Base-by-base conservation (phyloP, 2,113 vertebrate species). In the Dolichallabes microphthalmus region DNA sequence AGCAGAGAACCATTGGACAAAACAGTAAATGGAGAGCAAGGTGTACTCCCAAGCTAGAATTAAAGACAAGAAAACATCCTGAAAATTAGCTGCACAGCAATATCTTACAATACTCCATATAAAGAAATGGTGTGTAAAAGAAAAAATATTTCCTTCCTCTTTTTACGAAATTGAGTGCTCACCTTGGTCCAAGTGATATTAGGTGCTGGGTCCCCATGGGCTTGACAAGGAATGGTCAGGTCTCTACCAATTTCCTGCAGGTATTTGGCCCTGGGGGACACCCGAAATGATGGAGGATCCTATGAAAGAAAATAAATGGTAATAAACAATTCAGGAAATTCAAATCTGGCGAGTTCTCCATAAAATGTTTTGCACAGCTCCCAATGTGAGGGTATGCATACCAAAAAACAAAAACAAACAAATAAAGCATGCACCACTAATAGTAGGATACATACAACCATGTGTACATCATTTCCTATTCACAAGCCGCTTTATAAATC, bases 221-320 rank as follows among this genome's bases (percentile, higher is more conserved):
- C 96, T 0, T 88, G 53, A 1, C 98, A 99, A 13, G 96, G 96
- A 63, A 99, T 95, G 68, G 97, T 91, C 75, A 99, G 93, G 76
- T 97, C 96, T 88, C 97, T 90, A 55, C 98, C 98, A 79, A 98
- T 96, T 91, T 99, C 98, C 89, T 98, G 97, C 88, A 98, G 95
- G 87, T 99, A 99, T 27, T 98, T 96, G 17, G 95, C 93, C 60
- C 92, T 95, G 64, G 98, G 98, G 25, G 90, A 85, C 76, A 96
- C 87, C 0, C 80, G 88, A 90, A 99, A 97, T 8, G 89, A 82
- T 0, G 98, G 98, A 0, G 98, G 98, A 78, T 98, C 96, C 97
- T 98, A 91, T 17, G 87, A 45, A 57, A 58, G 35, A 1, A 5
- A 53, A 61, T 2, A 61, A 12, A 35, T 58, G 27, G 50, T 77